These are phyloP conservation scores for Pelodiscus sinensis DNA, from an alignment of 2,113 vertebrate species.

Conservation along the genomic window DNA sequence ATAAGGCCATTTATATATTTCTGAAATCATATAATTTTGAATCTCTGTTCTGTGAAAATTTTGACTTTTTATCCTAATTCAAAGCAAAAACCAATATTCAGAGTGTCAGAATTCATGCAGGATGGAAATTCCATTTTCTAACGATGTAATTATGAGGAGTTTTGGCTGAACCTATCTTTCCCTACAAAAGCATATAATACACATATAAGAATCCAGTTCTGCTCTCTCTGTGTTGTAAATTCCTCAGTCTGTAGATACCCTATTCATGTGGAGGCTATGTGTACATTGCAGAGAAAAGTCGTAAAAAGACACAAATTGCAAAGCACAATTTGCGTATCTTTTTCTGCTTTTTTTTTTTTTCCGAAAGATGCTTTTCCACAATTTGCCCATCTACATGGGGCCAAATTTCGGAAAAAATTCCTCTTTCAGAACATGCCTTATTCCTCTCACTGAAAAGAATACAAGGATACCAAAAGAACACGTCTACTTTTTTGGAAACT, in stretches of 20 bases:
- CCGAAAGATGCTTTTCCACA: too few relatives aligned
- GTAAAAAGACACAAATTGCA: too few relatives aligned
- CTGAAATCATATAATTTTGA: conserved; percentile 9
- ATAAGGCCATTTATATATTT: background rate
- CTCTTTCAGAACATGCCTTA: too few relatives aligned
- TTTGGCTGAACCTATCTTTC: background rate
- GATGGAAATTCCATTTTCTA: background rate
- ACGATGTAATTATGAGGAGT: background rate
- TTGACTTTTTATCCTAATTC: background rate
- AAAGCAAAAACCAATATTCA: background rate
- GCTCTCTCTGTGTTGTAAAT: background rate
- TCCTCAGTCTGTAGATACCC: background rate
- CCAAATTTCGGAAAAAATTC: too few relatives aligned
- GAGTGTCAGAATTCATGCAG: background rate
- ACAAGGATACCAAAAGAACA: too few relatives aligned
- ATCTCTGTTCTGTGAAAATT: background rate
- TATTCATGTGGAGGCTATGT: background rate
- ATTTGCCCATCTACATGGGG: too few relatives aligned
- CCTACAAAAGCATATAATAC: background rate
- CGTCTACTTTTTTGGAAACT: too few relatives aligned
- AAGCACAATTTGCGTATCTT: too few relatives aligned
- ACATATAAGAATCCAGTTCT: background rate
- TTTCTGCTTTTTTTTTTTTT: too few relatives aligned
- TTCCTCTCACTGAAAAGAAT: too few relatives aligned
- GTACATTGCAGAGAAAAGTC: too few relatives aligned